Conservation (phyloP, 2,888 invertebrate species). For the Halictus ligatus region DNA sequence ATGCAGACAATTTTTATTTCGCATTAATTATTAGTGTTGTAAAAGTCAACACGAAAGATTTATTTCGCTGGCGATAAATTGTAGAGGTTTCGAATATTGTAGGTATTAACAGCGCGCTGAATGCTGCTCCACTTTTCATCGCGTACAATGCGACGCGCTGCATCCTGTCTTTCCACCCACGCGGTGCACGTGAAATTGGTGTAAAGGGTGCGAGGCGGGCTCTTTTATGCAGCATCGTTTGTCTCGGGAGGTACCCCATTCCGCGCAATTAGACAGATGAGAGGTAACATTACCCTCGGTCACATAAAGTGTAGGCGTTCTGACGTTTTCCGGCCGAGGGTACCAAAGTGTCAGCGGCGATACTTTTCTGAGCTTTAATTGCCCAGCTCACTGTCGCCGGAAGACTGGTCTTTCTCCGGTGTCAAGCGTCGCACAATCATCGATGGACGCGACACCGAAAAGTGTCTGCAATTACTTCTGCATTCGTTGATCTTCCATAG, state of each 20-base stretch:
- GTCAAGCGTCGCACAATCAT: neutral
- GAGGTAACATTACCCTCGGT: conserved; percentile 62
- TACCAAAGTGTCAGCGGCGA: conserved; percentile 48
- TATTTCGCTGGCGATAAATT: neutral
- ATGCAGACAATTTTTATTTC: neutral
- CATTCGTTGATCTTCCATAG: neutral
- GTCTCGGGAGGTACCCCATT: conserved; percentile 72
- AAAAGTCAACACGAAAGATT: neutral
- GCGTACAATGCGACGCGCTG: conserved; percentile 29
- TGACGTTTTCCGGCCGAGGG: conserved; percentile 51
- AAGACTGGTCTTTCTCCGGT: conserved; percentile 6
- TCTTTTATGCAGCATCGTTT: conserved; percentile 62
- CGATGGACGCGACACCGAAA: neutral
- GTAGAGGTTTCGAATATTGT: neutral
- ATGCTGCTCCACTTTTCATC: conserved; percentile 39
- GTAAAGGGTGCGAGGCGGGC: conserved; percentile 40
- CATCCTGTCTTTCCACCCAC: conserved; percentile 33
- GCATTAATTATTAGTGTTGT: neutral
- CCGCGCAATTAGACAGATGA: conserved; percentile 75
- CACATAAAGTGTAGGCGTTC: conserved; percentile 55
- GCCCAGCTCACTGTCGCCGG: conserved; percentile 30
- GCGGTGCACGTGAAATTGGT: conserved; percentile 46
- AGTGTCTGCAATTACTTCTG: neutral
- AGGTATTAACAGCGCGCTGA: neutral
- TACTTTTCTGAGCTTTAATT: conserved; percentile 57